Evolutionary conservation across 1,140 invertebrate genomes (phyloP).

Genomic region (Tachypleus tridentatus): DNA sequence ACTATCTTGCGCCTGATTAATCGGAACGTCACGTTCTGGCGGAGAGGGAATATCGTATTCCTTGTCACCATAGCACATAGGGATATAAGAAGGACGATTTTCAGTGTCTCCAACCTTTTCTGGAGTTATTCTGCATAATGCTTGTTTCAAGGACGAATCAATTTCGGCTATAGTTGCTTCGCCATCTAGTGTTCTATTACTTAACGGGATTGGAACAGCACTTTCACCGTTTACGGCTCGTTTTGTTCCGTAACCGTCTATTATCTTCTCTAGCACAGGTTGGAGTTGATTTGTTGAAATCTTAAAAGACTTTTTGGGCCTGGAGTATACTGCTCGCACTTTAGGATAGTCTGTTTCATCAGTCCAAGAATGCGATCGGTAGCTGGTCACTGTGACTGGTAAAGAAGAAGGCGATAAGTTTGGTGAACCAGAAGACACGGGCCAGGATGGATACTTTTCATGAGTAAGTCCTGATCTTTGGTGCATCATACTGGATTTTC

Average conservation of each 20-base stretch:
- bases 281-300: slow-evolving; percentile 44
- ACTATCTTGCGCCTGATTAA: neutral
- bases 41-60: slow-evolving; percentile 60
- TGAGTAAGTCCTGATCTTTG: slow-evolving; percentile 48
- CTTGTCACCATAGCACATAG: slow-evolving; percentile 39
- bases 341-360: slow-evolving; percentile 60
- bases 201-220: no score
- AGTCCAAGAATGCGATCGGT: slow-evolving; percentile 56
- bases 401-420: no score
- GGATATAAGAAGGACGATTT: neutral
- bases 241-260: slow-evolving; percentile 1
- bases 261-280: slow-evolving; percentile 16
- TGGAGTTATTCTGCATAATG: no score
- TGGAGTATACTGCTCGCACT: slow-evolving; percentile 51
- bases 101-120: no score
- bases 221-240: no score
- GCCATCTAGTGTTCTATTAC: no score
- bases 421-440: slow-evolving; percentile 26
- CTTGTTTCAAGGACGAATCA: no score
- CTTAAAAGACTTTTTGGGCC: slow-evolving; percentile 55
- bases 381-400: slow-evolving; percentile 33
- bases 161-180: no score
- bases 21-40: slow-evolving; percentile 48
- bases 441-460: slow-evolving; percentile 71
- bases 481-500: slow-evolving; percentile 47